A percentile compares a stretch with the other conserved stretches of the same genome.
Conservation (phyloP, 35 echinoderm and acorn worm genomes). For the Diadema setosum region DNA sequence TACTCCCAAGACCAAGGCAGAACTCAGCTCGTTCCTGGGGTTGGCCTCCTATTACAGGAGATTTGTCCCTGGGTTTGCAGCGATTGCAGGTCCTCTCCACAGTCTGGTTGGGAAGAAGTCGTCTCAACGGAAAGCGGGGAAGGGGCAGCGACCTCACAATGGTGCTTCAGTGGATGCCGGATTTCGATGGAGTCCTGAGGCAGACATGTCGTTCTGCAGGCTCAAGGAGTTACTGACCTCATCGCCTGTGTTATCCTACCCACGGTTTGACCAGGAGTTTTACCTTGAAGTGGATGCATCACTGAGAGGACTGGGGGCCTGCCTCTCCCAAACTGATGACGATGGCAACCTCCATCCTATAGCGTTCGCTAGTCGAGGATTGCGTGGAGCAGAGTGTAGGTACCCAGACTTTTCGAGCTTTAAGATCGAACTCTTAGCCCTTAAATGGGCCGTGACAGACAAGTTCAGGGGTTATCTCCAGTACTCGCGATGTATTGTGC, state of each 20-base stretch:
- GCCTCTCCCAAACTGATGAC: neutral
- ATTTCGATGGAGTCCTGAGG: neutral
- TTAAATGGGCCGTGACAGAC: neutral
- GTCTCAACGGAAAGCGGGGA: neutral
- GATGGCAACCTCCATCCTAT: neutral
- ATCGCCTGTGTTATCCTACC: neutral
- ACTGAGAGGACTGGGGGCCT: neutral
- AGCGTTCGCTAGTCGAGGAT: slow-evolving; percentile 13
- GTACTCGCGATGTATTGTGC: neutral
- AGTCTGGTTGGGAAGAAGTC: neutral
- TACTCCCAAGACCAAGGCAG: neutral
- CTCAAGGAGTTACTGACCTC: neutral
- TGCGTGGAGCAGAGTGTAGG: neutral
- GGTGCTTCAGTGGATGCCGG: neutral
- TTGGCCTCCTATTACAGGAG: slow-evolving; percentile 51
- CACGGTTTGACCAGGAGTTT: neutral
- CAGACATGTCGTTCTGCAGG: neutral
- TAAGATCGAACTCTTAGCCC: neutral
- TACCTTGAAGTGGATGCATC: slow-evolving; percentile 3
- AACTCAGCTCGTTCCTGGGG: too few relatives aligned
- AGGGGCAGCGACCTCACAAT: neutral
- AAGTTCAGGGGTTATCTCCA: neutral
- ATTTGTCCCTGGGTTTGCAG: slow-evolving; percentile 9
- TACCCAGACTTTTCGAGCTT: neutral
- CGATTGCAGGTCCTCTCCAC: neutral